These are phyloP conservation scores for Pterocles burchelli DNA, from an alignment of 2,113 vertebrate species.

Conservation along the genomic window DNA sequence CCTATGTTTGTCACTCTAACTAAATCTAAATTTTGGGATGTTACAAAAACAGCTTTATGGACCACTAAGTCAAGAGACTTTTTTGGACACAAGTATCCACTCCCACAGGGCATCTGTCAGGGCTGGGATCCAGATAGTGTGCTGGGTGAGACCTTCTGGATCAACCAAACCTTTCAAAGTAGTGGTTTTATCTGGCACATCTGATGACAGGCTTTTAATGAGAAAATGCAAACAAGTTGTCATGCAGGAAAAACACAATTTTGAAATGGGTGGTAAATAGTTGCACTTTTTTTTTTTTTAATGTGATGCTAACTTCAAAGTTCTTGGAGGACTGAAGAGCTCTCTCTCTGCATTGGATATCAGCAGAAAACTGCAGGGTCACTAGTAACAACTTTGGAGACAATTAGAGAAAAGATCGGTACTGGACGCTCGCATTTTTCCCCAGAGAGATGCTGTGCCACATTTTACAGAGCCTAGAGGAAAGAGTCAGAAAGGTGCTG, in stretches of 20 bases:
- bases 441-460: background rate
- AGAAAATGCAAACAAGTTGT: background rate
- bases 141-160: background rate
- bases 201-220: background rate
- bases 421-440: rapidly evolving
- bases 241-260: background rate
- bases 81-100: background rate
- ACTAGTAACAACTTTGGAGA: background rate
- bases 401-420: background rate
- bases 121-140: background rate
- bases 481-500: background rate
- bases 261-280: background rate
- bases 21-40: background rate
- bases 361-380: background rate
- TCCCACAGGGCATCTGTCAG: background rate
- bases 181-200: background rate
- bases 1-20: background rate
- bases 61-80: background rate
- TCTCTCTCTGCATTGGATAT: background rate
- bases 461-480: background rate
- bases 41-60: background rate
- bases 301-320: background rate
- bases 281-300: background rate
- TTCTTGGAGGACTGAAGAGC: background rate
- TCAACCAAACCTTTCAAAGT: background rate